A percentile compares a stretch with the other conserved stretches of the same genome.
Evolutionary conservation across 1,140 invertebrate species (phyloP).

Genomic region (Drosophila teissieri): DNA sequence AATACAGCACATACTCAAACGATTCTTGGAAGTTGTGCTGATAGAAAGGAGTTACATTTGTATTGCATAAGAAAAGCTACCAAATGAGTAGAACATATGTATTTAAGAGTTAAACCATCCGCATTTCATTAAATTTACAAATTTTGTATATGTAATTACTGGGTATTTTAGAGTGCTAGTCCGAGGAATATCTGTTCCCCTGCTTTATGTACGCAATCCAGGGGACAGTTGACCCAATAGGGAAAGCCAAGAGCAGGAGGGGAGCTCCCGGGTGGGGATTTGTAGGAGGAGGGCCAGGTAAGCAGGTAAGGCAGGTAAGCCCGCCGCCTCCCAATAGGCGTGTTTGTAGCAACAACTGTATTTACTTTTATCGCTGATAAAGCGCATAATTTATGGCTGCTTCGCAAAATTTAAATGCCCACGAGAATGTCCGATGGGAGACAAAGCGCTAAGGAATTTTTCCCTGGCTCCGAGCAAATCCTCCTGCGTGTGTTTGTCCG

Average conservation of each 20-base stretch:
- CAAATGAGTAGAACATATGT: too few relatives aligned
- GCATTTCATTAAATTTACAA: neutral
- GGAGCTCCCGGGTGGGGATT: neutral
- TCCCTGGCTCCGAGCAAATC: constrained; percentile 1
- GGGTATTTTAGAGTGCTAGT: neutral
- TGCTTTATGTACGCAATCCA: constrained; percentile 47
- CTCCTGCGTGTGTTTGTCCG: constrained; percentile 11
- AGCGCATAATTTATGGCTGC: constrained; percentile 82
- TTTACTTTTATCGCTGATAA: constrained; percentile 83
- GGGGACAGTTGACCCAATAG: constrained; percentile 60
- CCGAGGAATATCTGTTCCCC: neutral
- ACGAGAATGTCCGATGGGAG: constrained; percentile 68
- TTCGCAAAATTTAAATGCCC: constrained; percentile 81
- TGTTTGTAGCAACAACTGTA: constrained; percentile 79
- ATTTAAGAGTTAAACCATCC: too few relatives aligned
- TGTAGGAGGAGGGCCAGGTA: neutral
- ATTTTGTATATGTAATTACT: neutral
- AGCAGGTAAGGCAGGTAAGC: constrained; percentile 5
- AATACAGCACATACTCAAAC: neutral
- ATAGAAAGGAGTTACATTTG: too few relatives aligned
- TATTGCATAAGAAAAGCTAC: too few relatives aligned
- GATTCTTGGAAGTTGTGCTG: too few relatives aligned
- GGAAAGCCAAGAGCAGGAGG: constrained; percentile 15
- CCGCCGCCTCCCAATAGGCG: constrained; percentile 62
- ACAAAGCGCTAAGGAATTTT: constrained; percentile 53